Base-by-base conservation (phyloP, 1,140 invertebrate species). In the Scylla paramamosain region DNA sequence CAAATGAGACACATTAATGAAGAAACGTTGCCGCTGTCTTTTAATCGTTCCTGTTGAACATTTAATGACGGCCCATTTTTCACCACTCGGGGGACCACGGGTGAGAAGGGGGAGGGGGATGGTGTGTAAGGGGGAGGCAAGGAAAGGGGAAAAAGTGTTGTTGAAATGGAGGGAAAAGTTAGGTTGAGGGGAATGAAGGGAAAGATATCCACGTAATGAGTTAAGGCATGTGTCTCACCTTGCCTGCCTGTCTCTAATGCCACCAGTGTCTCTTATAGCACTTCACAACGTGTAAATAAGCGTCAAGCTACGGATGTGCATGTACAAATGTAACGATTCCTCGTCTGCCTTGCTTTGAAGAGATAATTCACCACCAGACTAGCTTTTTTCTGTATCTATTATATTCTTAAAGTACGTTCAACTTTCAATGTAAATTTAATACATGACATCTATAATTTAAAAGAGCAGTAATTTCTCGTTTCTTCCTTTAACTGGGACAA, bases 1-100 rank as follows among this genome's bases (percentile, higher is more conserved):
- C 93, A 93, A 93, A 93, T 93, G 93, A 93, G 93, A 59, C 46
- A 93, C 93, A 93, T 93, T 93, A 93, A 93, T 93, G 93, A 93
- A 93, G 93, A 93, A 93, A 89, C 93, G 93, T 88, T 88, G 84
- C 25, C 84, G 84, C 93, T 93, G 93, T 93, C 93, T 93, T 93
- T 93, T 93, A 93, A 93, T 93, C 93, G 93, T 88, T 88, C 31
- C 93, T 88, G 93, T 93, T 93, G 93, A 93, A 93, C 93, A 45
- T 93, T 93, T 93, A 93, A 93, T 88, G 93, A 93, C 86, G 48
- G 14, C 16, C 46, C 93, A 88, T 93, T 93, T 89, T 93, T 93
- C 93, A 88, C 28, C 29, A 59, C n/a, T 39, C 12, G 48, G 84
- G 93, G 93, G 77, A 52, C 16, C 29, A 31, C 39, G 82, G 92